Base-by-base conservation (phyloP, 2,113 vertebrate genomes). In the Siniperca chuatsi region DNA sequence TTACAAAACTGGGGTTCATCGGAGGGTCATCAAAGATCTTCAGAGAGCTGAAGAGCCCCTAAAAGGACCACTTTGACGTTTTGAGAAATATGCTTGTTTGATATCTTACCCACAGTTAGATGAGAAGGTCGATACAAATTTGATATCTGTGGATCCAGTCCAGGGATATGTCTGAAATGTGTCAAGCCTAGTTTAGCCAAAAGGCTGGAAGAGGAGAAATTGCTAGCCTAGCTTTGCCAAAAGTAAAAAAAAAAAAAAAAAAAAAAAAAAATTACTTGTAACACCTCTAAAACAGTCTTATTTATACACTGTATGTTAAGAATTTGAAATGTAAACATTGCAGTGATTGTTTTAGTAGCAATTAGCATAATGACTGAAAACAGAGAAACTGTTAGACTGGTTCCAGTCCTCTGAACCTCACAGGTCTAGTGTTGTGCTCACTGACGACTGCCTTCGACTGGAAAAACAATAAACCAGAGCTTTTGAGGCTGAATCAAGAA, bases 1-100 rank as follows among this genome's bases (percentile, higher is more conserved):
- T 60, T 77, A 50, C 18, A 50, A 78, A 88, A 60, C 37, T 0
- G 4, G 40, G 81, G 86, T 92, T 90, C 77, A 81, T 29, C 20
- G 8, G 16, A 0, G 69, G 89, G 80, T 82, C 82, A 76, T 75
- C 58, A 64, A 25, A 78, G 78, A 83, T 71, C 81, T 52, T 29
- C 37, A n/a, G 16, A 44, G 60, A 44, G 40, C 4, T 16, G 16
- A 58, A 25, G 33, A 23, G 37, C 16, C 1, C 20, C 40, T 44
- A 57, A 61, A 72, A 66, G n/a, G 54, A 52, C n/a, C 12, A n/a
- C 37, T 54, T 21, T 4, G 15, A 69, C 8, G 29, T 58, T 82
- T 33, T n/a, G 42, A 52, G 16, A 21, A 13, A 29, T 33, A 20
- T 6, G 0, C 16, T 2, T n/a, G 13, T 73, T 61, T 67, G 7